These are phyloP conservation scores for Sander vitreus DNA, from an alignment of 2,113 vertebrate species.

Conservation along the genomic window DNA sequence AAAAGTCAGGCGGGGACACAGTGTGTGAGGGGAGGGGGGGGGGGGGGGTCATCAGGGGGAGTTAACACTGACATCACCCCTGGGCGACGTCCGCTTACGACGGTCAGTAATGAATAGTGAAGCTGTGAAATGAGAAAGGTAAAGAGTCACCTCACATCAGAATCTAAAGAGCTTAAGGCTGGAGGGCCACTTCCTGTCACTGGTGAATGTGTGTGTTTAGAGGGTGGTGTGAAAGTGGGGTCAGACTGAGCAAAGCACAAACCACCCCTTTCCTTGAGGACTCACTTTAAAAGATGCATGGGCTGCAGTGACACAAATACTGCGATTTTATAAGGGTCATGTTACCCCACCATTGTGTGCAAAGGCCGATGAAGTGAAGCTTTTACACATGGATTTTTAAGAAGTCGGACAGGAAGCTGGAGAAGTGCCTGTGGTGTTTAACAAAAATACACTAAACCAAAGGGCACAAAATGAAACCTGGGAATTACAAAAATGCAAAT, in stretches of 20 bases:
- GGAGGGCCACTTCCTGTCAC: conserved; percentile 38
- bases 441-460: too few species aligned
- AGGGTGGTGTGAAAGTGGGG: conserved; percentile 10
- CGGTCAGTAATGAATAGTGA: conserved; percentile 62
- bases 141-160: conserved; percentile 56
- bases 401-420: too few species aligned
- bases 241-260: conserved; percentile 11
- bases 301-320: too few species aligned
- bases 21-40: neutral
- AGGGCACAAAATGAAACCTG: too few species aligned
- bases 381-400: too few species aligned
- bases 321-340: too few species aligned
- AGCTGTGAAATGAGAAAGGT: conserved; percentile 67
- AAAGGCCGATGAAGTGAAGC: too few species aligned
- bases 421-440: too few species aligned
- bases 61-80: conserved; percentile 40
- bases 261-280: neutral
- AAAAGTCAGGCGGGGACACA: conserved; percentile 20
- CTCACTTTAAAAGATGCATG: neutral
- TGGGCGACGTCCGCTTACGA: conserved; percentile 42
- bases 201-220: conserved; percentile 6
- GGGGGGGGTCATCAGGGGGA: conserved; percentile 12
- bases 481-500: too few species aligned
- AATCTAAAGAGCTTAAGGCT: conserved; percentile 18
- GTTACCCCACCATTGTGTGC: too few species aligned